These are phyloP conservation scores for Anarsia innoxiella DNA, from an alignment of 2,888 invertebrate genomes.

Conservation along the genomic window DNA sequence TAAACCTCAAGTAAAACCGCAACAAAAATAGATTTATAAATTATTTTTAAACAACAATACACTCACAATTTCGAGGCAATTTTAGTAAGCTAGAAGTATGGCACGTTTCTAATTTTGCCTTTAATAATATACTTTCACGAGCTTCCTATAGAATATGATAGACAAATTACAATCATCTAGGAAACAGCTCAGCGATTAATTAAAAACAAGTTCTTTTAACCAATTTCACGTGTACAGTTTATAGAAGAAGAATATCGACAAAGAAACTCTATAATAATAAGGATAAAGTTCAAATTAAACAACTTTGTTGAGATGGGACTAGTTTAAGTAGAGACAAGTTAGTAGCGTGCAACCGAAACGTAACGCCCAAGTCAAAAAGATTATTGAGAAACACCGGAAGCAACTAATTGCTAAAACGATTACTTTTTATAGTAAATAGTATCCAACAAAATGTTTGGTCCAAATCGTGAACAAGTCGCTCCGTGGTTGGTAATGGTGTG, in stretches of 20 bases:
- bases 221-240: no score
- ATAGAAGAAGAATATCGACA: no score
- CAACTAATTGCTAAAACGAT: conserved; percentile 32
- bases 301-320: conserved; percentile 19
- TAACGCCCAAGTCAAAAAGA: conserved; percentile 23
- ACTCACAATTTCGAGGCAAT: conserved; percentile 20
- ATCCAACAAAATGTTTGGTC: conserved; percentile 3
- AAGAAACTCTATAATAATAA: no score
- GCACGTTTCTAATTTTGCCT: conserved; percentile 8
- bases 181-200: conserved; percentile 15
- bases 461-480: background rate
- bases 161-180: conserved; percentile 14
- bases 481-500: background rate
- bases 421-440: conserved; percentile 13
- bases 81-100: conserved; percentile 10
- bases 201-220: conserved; percentile 19
- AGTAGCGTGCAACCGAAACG: conserved; percentile 42
- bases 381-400: conserved; percentile 46
- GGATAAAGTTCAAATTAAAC: conserved; percentile 4
- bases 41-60: no score
- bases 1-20: no score
- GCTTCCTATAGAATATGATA: conserved; percentile 15
- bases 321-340: conserved; percentile 14
- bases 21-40: no score
- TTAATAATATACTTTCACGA: conserved; percentile 17